Conservation (phyloP, 2,113 vertebrate species). For the Malaclemys terrapin region DNA sequence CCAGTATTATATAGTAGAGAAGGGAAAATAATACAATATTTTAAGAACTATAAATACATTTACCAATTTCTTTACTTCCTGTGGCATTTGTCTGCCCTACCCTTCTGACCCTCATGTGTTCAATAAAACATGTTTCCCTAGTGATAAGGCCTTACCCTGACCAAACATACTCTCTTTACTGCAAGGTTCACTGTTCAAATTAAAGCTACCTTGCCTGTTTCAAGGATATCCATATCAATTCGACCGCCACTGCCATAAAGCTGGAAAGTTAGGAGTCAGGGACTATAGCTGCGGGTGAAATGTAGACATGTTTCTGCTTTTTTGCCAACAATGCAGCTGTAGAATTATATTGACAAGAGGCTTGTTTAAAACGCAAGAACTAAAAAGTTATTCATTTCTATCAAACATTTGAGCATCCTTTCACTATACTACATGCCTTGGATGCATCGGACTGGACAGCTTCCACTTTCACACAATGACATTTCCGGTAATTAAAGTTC, state of each 20-base stretch:
- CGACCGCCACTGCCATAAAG: conserved; percentile 60
- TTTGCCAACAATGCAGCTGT: conserved; percentile 16
- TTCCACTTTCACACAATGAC: neutral
- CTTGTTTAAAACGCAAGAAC: neutral
- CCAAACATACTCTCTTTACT: conserved; percentile 58
- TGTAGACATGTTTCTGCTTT: neutral
- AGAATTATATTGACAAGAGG: neutral
- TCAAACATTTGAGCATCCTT: neutral
- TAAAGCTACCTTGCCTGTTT: conserved; percentile 47
- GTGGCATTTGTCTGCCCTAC: neutral
- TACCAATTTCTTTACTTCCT: conserved; percentile 9
- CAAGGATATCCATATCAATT: conserved; percentile 60
- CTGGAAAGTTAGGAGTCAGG: conserved; percentile 47
- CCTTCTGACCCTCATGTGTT: conserved; percentile 46
- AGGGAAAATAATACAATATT: neutral
- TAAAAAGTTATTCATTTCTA: neutral
- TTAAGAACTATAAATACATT: neutral
- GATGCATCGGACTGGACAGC: fast-evolving
- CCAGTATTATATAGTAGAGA: neutral
- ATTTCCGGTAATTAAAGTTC: neutral
- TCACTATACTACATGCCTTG: neutral
- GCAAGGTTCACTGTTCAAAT: conserved; percentile 57
- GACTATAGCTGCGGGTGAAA: conserved; percentile 50
- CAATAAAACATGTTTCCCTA: conserved; percentile 61
- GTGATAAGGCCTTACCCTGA: conserved; percentile 59